Base-by-base conservation (phyloP, 1,140 invertebrate species). In the Drosophila lowei region DNA sequence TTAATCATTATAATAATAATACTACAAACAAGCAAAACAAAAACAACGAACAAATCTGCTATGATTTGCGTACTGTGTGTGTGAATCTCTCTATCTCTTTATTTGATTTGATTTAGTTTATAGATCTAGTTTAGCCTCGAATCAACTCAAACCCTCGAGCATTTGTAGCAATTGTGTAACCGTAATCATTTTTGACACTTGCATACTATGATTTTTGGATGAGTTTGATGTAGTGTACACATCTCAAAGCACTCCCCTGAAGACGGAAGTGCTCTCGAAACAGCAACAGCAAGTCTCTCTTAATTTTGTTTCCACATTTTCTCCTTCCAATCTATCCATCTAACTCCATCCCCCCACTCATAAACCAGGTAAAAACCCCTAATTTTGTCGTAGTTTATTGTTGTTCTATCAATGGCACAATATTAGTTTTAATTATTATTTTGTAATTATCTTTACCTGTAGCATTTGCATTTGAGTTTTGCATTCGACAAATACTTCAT, bases 391-490 rank as follows among this genome's bases (percentile, higher is more conserved):
- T 72, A 49, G 68, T 34, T 72, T 72, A 61, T 71, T 61, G 58
- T 72, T 62, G 58, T 72, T 62, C 53, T 41, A 67, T 49, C 34
- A 67, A 62, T 43, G 65, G 65, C 65, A 68, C 65, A 68, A 67
- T 25, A 34, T 72, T 72, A 72, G 70, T 72, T 72, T 25, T 55
- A 48, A 77, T 52, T 70, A 65, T 55, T 81, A 80, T 63, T 78
- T 83, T 78, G 79, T 83, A 84, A 77, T 79, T 79, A 65, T 59
- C 66, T 49, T 77, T 77, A 77, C 59, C n/a, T 78, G 81, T 86
- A 86, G 81, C 25, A 75, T 81, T 86, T 88, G 81, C 81, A 86
- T 86, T 77, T 84, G 44, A 84, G 67, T 84, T 79, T 74, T 70
- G 59, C 73, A 81, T 83, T 77, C 41, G 46, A 72, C 53, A 55